Evolutionary conservation across 92 coral and sea anemone genomes (phyloP).

Genomic region (Phenganax marumi): DNA sequence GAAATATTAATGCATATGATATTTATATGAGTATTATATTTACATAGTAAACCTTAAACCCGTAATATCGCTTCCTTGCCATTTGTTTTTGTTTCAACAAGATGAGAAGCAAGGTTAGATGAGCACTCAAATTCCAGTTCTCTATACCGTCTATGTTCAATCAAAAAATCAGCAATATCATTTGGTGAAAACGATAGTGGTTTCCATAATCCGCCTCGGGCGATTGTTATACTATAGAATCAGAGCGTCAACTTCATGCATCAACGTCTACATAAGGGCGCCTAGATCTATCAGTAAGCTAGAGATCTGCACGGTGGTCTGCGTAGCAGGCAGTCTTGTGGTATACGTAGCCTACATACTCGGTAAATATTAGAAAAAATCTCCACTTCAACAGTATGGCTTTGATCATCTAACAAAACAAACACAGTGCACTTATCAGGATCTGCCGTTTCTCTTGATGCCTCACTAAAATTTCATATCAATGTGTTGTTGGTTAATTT

Average conservation of each 20-base stretch:
- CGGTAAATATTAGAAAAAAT: constrained; percentile 4
- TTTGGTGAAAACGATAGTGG: not conserved
- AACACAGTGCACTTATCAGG: constrained; percentile 39
- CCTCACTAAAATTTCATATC: not conserved
- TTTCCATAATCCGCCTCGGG: no score
- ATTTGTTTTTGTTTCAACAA: constrained; percentile 73
- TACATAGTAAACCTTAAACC: constrained; percentile 21
- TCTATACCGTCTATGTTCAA: constrained; percentile 62
- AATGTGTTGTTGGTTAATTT: no score
- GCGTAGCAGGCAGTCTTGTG: no score
- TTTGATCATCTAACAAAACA: constrained; percentile 30
- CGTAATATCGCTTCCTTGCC: constrained; percentile 70
- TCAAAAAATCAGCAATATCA: constrained; percentile 36
- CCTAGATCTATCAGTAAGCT: no score
- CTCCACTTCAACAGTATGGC: constrained; percentile 16
- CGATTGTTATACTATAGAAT: no score
- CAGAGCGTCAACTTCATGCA: no score
- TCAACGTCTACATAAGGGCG: no score
- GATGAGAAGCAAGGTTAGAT: constrained; percentile 84
- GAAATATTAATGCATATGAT: constrained; percentile 23
- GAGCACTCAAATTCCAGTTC: constrained; percentile 61
- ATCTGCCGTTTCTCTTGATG: constrained; percentile 3
- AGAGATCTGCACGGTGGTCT: no score
- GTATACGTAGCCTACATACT: not conserved
- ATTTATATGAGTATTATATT: not conserved